These are phyloP conservation scores for Hephaestus fuliginosus DNA, from an alignment of 2,797 vertebrate species.

Conservation along the genomic window DNA sequence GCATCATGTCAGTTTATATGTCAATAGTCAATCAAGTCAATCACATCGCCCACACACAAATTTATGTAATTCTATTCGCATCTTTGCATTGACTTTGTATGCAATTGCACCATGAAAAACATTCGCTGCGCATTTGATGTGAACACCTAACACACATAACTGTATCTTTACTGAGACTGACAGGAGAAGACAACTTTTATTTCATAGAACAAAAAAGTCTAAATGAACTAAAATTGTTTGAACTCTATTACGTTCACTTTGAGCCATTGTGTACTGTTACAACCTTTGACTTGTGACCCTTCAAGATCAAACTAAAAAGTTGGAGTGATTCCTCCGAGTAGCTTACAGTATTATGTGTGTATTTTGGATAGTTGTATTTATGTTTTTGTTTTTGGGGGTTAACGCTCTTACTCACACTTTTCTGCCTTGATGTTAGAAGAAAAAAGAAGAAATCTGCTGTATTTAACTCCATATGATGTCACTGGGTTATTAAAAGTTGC, in stretches of 20 bases:
- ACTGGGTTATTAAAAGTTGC: constrained; percentile 1
- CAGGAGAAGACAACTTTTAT: not conserved
- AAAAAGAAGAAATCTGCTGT: not conserved
- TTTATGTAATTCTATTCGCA: too few relatives aligned
- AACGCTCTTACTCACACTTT: not conserved
- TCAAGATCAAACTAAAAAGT: not conserved
- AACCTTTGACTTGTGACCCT: not conserved
- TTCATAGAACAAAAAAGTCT: not conserved
- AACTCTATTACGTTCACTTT: not conserved
- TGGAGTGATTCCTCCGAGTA: not conserved
- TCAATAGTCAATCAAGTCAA: too few relatives aligned
- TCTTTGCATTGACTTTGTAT: too few relatives aligned
- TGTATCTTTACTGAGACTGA: not conserved
- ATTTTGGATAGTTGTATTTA: not conserved
- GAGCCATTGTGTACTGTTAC: not conserved
- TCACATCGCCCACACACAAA: too few relatives aligned
- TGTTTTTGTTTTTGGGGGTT: not conserved
- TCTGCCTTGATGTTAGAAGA: not conserved
- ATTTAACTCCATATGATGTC: not conserved
- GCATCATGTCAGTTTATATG: too few relatives aligned
- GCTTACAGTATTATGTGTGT: not conserved
- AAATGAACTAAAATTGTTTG: too few relatives aligned
- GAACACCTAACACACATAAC: too few relatives aligned
- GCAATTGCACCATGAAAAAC: too few relatives aligned
- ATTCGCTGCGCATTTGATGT: too few relatives aligned